Conservation (phyloP, 1,140 invertebrate genomes). For the Musca vetustissima region DNA sequence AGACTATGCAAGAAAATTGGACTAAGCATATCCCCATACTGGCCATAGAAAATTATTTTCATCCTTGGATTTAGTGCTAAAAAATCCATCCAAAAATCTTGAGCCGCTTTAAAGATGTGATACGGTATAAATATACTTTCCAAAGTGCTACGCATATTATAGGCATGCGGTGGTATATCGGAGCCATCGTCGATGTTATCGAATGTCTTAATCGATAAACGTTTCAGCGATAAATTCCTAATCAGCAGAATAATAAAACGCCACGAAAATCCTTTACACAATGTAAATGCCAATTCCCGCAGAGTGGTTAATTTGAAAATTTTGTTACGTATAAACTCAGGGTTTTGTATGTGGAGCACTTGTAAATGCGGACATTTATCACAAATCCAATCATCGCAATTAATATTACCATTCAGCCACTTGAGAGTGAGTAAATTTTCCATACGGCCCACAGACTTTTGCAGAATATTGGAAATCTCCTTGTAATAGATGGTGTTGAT, state of each 20-base stretch:
- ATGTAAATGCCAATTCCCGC: neutral
- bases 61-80: neutral
- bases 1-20: too few relatives aligned
- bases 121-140: neutral
- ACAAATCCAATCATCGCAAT: slow-evolving; percentile 8
- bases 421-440: neutral
- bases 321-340: neutral
- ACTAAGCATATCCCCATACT: too few relatives aligned
- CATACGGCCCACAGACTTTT: neutral
- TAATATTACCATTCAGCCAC: neutral
- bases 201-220: neutral
- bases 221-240: neutral
- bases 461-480: neutral
- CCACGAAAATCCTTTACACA: neutral
- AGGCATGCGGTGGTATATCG: neutral
- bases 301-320: neutral
- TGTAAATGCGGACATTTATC: neutral
- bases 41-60: neutral
- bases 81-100: slow-evolving; percentile 1
- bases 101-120: slow-evolving; percentile 1
- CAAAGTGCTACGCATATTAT: neutral
- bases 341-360: slow-evolving; percentile 1
- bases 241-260: slow-evolving; percentile 2
- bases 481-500: neutral
- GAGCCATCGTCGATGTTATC: neutral